Evolutionary conservation across 1,140 invertebrate species (phyloP).

Genomic region (Thaumetopoea pityocampa): DNA sequence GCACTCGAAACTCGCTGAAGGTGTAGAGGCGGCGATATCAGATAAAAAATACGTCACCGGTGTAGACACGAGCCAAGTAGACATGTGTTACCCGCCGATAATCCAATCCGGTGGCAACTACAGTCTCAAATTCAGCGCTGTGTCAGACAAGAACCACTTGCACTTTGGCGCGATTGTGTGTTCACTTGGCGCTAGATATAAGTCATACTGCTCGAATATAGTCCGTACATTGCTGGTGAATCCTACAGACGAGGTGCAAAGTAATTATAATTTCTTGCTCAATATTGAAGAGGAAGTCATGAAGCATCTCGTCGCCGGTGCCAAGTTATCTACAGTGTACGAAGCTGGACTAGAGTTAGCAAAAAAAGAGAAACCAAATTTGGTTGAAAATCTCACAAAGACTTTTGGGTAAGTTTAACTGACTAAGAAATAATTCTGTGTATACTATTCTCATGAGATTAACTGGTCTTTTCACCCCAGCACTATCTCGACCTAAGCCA

Average conservation of each 20-base stretch:
- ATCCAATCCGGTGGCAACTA: conserved; percentile 99
- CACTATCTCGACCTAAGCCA: no score
- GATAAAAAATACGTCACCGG: conserved; percentile 97
- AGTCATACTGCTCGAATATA: conserved; percentile 99
- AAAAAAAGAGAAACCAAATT: conserved; percentile 90
- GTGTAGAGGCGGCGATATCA: conserved; percentile 91
- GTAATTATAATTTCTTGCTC: conserved; percentile 95
- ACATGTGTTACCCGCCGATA: conserved; percentile 98
- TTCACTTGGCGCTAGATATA: conserved; percentile 95
- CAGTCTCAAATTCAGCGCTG: conserved; percentile 96
- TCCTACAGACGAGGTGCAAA: conserved; percentile 88
- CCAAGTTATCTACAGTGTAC: conserved; percentile 93
- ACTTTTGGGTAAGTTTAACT: conserved; percentile 83
- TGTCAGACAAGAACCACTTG: conserved; percentile 94
- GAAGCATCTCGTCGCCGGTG: conserved; percentile 88
- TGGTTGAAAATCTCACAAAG: conserved; percentile 95
- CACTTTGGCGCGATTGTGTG: conserved; percentile 98
- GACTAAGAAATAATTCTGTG: not conserved
- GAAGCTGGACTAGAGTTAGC: conserved; percentile 88
- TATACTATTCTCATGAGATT: no score
- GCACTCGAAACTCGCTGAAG: conserved; percentile 96
- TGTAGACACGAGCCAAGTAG: conserved; percentile 91
- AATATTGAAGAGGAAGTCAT: conserved; percentile 95
- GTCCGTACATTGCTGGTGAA: conserved; percentile 98
- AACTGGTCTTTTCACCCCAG: no score